Percentiles rank a stretch among this genome's conserved stretches.
Evolutionary conservation across 2,888 invertebrate species (phyloP).

Genomic region (Eupeodes luniger): DNA sequence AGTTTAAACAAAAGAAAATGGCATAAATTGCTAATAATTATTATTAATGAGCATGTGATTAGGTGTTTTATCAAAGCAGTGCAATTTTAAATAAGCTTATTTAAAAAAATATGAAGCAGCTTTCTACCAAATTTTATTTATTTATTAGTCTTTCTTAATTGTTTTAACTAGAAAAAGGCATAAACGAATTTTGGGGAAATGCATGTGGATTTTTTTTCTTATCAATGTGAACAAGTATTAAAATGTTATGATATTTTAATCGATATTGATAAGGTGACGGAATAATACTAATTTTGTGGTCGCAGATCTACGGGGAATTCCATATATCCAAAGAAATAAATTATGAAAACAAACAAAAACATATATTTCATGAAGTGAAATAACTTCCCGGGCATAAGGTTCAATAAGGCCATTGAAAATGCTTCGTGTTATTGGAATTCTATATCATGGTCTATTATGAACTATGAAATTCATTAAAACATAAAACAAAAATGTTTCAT

Average conservation of each 20-base stretch:
- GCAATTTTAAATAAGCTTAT: background rate
- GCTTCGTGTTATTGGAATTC: too few relatives aligned
- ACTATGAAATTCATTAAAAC: too few relatives aligned
- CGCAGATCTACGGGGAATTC: background rate
- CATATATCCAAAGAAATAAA: too few relatives aligned
- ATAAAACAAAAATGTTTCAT: too few relatives aligned
- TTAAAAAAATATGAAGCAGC: background rate
- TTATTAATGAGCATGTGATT: slow-evolving; percentile 8
- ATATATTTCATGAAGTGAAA: too few relatives aligned
- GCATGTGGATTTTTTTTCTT: background rate
- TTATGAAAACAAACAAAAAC: too few relatives aligned
- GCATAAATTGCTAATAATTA: slow-evolving; percentile 37
- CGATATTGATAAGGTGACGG: background rate
- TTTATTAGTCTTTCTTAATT: background rate
- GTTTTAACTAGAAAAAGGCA: background rate
- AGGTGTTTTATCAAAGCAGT: slow-evolving; percentile 22
- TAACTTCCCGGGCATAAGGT: too few relatives aligned
- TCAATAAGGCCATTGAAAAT: too few relatives aligned
- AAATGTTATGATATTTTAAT: background rate
- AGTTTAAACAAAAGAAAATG: slow-evolving; percentile 20
- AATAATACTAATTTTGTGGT: background rate
- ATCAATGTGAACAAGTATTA: background rate
- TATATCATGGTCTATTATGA: too few relatives aligned
- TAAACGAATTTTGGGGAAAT: background rate
- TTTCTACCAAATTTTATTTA: slow-evolving; percentile 5